phyloP scores from a whole-genome alignment of 2,888 invertebrate genomes.

The Diadegma fenestrale region DNA sequence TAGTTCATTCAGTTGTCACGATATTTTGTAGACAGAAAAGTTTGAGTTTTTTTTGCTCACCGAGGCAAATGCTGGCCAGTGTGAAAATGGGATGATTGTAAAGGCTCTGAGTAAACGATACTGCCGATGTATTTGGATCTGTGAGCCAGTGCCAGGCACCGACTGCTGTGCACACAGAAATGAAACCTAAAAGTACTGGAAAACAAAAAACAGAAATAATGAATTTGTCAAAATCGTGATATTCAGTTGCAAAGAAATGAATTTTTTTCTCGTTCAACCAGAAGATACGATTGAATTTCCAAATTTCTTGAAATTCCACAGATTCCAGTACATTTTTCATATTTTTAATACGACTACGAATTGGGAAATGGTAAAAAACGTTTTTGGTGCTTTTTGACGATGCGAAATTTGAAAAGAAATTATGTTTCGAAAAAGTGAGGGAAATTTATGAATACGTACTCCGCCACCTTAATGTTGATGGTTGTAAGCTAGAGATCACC shows the following conservation, averaged over 20 bases:
- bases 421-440: slow-evolving; percentile 10
- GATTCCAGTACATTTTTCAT: not conserved
- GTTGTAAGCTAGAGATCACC: slow-evolving; percentile 98
- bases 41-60: slow-evolving; percentile 87
- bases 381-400: not conserved
- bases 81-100: slow-evolving; percentile 98
- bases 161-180: slow-evolving; percentile 95
- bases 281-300: not conserved
- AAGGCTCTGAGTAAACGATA: slow-evolving; percentile 95
- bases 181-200: slow-evolving; percentile 93
- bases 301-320: not conserved
- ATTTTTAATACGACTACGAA: not conserved
- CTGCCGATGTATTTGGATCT: slow-evolving; percentile 96
- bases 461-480: slow-evolving; percentile 97
- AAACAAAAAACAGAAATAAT: slow-evolving; percentile 67
- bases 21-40: not conserved
- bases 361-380: not conserved
- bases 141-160: slow-evolving; percentile 98
- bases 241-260: not conserved
- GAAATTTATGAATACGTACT: slow-evolving; percentile 87
- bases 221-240: not conserved
- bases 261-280: not conserved
- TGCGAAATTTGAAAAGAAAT: not conserved
- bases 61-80: slow-evolving; percentile 92
- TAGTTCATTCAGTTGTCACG: not conserved